These are phyloP conservation scores for Agriopis aurantiaria DNA, from an alignment of 2,888 invertebrate species.

Conservation along the genomic window DNA sequence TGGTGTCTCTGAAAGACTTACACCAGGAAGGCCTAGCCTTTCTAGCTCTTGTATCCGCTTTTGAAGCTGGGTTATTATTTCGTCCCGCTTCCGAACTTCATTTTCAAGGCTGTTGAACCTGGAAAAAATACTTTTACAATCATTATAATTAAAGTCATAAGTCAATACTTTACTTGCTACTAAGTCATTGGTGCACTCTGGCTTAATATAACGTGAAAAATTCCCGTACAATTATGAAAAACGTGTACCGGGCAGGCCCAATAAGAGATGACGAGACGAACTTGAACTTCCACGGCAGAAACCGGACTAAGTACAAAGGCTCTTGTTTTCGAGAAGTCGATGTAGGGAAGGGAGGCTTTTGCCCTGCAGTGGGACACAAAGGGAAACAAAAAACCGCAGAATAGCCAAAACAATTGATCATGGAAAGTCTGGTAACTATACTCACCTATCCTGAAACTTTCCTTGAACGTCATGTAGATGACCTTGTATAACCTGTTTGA, in stretches of 20 bases:
- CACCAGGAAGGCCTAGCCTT: slow-evolving; percentile 64
- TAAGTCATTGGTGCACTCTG: too few relatives aligned
- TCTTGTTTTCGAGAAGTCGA: too few relatives aligned
- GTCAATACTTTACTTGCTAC: slow-evolving; percentile 52
- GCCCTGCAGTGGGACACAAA: too few relatives aligned
- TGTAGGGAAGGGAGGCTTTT: too few relatives aligned
- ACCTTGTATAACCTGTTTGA: slow-evolving; percentile 93
- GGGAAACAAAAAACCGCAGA: too few relatives aligned
- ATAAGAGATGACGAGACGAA: too few relatives aligned
- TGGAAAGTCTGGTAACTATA: slow-evolving; percentile 13
- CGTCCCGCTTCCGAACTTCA: slow-evolving; percentile 93
- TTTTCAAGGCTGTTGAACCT: slow-evolving; percentile 92
- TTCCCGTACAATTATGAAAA: too few relatives aligned
- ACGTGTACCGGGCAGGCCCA: too few relatives aligned
- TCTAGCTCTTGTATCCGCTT: slow-evolving; percentile 90
- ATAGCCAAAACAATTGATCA: neutral
- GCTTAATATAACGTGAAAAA: too few relatives aligned
- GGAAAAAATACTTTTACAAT: slow-evolving; percentile 50
- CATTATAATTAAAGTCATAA: slow-evolving; percentile 45
- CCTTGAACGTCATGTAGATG: slow-evolving; percentile 90
- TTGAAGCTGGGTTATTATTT: slow-evolving; percentile 92
- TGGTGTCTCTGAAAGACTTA: slow-evolving; percentile 47
- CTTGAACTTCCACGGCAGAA: too few relatives aligned
- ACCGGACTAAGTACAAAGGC: too few relatives aligned
- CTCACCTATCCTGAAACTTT: slow-evolving; percentile 88